Evolutionary conservation across 2,113 vertebrate species (phyloP), one percentile per base, ranked within the genome.

Genomic region (Anguilla japonica): DNA sequence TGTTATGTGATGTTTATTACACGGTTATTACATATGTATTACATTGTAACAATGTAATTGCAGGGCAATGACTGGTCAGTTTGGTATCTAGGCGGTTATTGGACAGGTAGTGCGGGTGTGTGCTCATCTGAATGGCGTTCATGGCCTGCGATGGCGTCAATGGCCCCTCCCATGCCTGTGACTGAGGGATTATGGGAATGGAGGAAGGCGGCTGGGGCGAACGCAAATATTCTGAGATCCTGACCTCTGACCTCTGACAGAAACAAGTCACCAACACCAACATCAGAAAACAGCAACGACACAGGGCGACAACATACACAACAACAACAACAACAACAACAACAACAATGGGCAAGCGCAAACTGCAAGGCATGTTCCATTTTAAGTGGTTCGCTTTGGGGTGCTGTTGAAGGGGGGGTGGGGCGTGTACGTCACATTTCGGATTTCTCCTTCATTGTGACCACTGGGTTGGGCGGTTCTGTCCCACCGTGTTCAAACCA

Each of bases 371-470:
- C 71, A n/a, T 79, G 67, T 56, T 84, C 75, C 87, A 81, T 84
- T 81, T 50, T 41, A 84, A 87, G 83, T 87, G 82, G 86, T 57
- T 83, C 79, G 86, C 86, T 87, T 81, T 79, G 81, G 86, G 53
- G 11, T 41, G 8, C 60, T 26, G 79, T 82, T 26, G n/a, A 0
- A 22, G n/a, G 20, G 1, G 67, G 67, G 1, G 26, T 1, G 67
- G 67, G 1, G 26, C 2, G n/a, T 26, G 71, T 34, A n/a, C 2
- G 40, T 81, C 79, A 41, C 20, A 22, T 16, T 41, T 46, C 18
- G 11, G 41, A 8, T 81, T 20, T 41, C 26, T 26, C 41, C 79
- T 43, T 41, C 18, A 43, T 39, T 5, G 18, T 26, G 39, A 41
- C 79, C 41, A 22, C 79, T 41, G 41, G 40, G 2, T 56, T 20